Base-by-base conservation (phyloP, 2,797 vertebrate species). In the Acanthopagrus latus region DNA sequence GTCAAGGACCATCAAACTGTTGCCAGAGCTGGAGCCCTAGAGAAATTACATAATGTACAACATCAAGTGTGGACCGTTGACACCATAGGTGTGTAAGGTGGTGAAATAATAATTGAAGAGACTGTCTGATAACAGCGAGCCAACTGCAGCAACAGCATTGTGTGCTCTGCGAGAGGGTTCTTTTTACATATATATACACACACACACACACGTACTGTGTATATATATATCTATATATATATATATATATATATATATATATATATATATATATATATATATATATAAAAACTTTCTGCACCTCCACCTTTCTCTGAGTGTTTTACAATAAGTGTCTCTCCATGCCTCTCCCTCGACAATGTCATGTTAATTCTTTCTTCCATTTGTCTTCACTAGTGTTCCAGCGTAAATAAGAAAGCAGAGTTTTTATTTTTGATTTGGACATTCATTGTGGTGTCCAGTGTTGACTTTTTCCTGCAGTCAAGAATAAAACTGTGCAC, bases 401-500 rank as follows among this genome's bases (percentile, higher is more conserved):
- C 25, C 33, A 54, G 21, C 29, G 17, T 38, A 50, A n/a, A 50
- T 64, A 29, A 51, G 20, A 11, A 27, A 46, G 16, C 23, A 3
- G 17, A 64, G 12, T n/a, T 50, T 38, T 66, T n/a, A 20, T 64
- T n/a, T 17, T 41, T 10, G 18, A 57, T 33, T 57, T 38, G 20
- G 5, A 38, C 9, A 44, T 47, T 43, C 5, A 23, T 27, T 57
- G 50, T 17, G 48, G 7, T 12, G 54, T 43, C 55, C 8, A 5
- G 14, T 25, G 50, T 21, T 62, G 27, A 6, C 55, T 27, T 46
- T 12, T 29, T 38, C 5, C 48, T 7, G 29, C 75, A 64, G 67
- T 71, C 54, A 52, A 59, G 48, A 66, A 25, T 25, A 59, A 64
- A 70, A 56, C 20, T 4, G 25, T 33, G 33, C 38, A 38, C 38